Conservation (phyloP, 2,888 invertebrate genomes). For the Iselma pallidipennis region DNA sequence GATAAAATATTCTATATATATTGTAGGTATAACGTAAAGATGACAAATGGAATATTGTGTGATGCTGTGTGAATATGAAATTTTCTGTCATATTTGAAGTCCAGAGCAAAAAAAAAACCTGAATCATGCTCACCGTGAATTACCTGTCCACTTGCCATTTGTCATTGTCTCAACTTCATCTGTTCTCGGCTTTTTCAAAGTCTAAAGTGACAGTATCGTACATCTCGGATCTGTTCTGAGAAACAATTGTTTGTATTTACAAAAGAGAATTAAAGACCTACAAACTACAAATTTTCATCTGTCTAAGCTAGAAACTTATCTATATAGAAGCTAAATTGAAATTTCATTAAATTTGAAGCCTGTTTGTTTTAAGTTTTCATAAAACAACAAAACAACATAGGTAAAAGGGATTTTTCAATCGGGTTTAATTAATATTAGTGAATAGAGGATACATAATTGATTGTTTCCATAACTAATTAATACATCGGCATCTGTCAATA, state of each 20-base stretch:
- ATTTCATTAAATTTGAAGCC: background rate
- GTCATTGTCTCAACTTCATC: slow-evolving; percentile 10
- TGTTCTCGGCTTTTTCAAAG: slow-evolving; percentile 2
- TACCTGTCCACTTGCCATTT: slow-evolving; percentile 9
- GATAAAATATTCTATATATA: background rate
- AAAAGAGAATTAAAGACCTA: background rate
- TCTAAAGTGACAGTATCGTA: background rate
- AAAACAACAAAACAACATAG: background rate
- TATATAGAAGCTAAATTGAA: background rate
- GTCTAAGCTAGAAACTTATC: too few relatives aligned
- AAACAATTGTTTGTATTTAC: background rate
- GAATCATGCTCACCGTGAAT: background rate
- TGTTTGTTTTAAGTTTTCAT: background rate
- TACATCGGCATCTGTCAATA: slow-evolving; percentile 34
- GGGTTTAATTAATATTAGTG: slow-evolving; percentile 20
- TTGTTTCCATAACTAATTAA: slow-evolving; percentile 34
- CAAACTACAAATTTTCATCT: background rate
- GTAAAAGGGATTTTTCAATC: background rate
- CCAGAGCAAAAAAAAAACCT: background rate
- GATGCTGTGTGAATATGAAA: slow-evolving; percentile 4
- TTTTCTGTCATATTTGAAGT: slow-evolving; percentile 2
- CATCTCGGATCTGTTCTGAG: background rate
- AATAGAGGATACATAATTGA: slow-evolving; percentile 16
- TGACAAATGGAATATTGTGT: background rate
- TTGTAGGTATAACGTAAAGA: background rate